These are phyloP conservation scores for Miltochrista miniata DNA, from an alignment of 2,888 invertebrate species.

Conservation along the genomic window DNA sequence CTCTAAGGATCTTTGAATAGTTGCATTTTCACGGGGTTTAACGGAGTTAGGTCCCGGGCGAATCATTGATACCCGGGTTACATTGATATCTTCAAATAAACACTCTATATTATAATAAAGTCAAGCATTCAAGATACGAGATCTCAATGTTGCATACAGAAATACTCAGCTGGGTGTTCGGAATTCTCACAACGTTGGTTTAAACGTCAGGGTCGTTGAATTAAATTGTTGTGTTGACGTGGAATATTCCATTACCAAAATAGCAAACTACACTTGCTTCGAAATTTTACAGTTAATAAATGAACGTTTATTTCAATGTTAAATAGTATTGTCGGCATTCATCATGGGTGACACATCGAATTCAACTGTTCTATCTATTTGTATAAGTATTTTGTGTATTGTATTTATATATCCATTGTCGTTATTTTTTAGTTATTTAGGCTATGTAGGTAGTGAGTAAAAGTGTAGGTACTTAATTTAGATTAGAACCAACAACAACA, in stretches of 20 bases:
- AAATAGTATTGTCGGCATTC: neutral
- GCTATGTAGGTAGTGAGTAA: too few species aligned
- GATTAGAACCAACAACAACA: too few species aligned
- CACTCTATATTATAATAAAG: constrained; percentile 4
- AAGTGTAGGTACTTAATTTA: too few species aligned
- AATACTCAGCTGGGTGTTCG: constrained; percentile 30
- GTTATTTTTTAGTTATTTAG: too few species aligned
- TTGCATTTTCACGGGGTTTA: too few species aligned
- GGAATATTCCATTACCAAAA: constrained; percentile 10
- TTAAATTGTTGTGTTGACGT: constrained; percentile 12
- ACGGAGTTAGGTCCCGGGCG: too few species aligned
- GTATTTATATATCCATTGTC: too few species aligned
- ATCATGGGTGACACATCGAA: neutral
- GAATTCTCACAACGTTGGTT: constrained; percentile 27
- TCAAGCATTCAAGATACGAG: constrained; percentile 25
- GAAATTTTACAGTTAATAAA: neutral
- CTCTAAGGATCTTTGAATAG: too few species aligned
- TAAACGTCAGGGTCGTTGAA: constrained; percentile 14
- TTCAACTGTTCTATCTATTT: neutral
- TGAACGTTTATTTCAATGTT: neutral
- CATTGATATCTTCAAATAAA: too few species aligned
- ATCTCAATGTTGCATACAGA: constrained; percentile 32
- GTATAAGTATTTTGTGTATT: neutral
- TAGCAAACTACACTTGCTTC: neutral
- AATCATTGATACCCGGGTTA: too few species aligned